Evolutionary conservation across 2,113 vertebrate species (phyloP), one percentile per base, ranked within the genome.

Genomic region (Myotis davidii): DNA sequence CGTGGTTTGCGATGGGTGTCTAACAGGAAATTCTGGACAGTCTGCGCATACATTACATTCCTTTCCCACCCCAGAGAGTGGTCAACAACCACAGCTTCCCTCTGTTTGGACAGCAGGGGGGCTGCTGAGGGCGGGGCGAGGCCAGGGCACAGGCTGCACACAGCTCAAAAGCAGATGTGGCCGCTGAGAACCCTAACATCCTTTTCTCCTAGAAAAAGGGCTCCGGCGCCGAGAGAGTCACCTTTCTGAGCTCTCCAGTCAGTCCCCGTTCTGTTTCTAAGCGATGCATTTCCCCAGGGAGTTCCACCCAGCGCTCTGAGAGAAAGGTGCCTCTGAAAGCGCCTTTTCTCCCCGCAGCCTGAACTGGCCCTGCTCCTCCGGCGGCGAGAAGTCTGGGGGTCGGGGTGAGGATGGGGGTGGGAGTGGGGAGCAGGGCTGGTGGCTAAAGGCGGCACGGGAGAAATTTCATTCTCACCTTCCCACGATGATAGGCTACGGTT

Each of bases 1-100:
- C 23, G 87, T 92, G 99, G 98, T 98, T 98, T 98, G 98, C 98
- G 98, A 98, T 84, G 91, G 98, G 98, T 97, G 97, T 97, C 96
- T 97, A 85, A 98, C 98, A 99, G 97, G 98, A 98, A 98, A 98
- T 98, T 96, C 97, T 98, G 97, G 37, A 91, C 98, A 90, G 98
- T 97, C 98, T 97, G 76, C 87, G 97, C 98, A 98, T 98, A 98
- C 97, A 95, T 97, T 23, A 82, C 98, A 98, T 99, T 99, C 98
- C 98, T 98, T 97, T 96, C 98, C 98, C 97, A 73, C 98, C 98
- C 98, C 29, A 95, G 96, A 94, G 27, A 95, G 97, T 74, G 3
- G 96, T 98, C 97, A 97, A 98, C 98, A 98, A 98, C 98, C 97
- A 96, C 96, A 96, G 95, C 97, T 98, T 98, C 97, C 97, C 98